Percentiles rank a stretch among this genome's conserved stretches.
Evolutionary conservation across 2,113 vertebrate genomes (phyloP).

Genomic region (Microtus ochrogaster): DNA sequence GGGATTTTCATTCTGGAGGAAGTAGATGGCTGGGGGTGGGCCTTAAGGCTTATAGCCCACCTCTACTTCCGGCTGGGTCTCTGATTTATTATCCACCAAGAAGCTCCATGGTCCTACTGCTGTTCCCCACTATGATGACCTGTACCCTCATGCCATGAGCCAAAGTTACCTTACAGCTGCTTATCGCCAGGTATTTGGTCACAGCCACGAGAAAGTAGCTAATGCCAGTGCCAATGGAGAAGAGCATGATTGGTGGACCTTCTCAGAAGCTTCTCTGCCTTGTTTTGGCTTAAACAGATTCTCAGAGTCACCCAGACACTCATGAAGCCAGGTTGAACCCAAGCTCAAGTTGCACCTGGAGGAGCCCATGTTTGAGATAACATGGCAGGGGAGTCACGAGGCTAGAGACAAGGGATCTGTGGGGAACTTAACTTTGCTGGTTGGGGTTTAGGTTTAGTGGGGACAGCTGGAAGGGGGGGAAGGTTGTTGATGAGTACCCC

Average conservation of each 20-base stretch:
- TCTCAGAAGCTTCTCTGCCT: background rate
- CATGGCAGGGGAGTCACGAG: background rate
- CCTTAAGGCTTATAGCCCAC: background rate
- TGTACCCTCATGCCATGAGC: background rate
- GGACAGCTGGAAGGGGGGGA: rapidly evolving
- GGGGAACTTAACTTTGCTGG: background rate
- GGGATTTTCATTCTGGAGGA: background rate
- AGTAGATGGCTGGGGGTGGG: background rate
- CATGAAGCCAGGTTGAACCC: rapidly evolving
- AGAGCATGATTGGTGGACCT: rapidly evolving
- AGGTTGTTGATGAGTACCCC: rapidly evolving
- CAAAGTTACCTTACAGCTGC: background rate
- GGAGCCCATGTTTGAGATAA: background rate
- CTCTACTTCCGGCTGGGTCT: background rate
- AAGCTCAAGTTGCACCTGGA: background rate
- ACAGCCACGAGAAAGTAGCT: background rate
- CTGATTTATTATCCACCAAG: background rate
- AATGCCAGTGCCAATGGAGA: background rate
- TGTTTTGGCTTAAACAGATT: rapidly evolving
- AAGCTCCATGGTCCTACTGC: background rate
- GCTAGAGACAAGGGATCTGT: rapidly evolving
- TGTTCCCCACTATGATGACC: too few relatives aligned
- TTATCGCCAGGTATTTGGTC: background rate
- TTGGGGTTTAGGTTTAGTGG: background rate
- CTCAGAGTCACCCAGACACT: rapidly evolving